A percentile compares a stretch with the other conserved stretches of the same genome.
Conservation (phyloP, 2,888 invertebrate genomes). For the Thecocarcelia acutangulata region DNA sequence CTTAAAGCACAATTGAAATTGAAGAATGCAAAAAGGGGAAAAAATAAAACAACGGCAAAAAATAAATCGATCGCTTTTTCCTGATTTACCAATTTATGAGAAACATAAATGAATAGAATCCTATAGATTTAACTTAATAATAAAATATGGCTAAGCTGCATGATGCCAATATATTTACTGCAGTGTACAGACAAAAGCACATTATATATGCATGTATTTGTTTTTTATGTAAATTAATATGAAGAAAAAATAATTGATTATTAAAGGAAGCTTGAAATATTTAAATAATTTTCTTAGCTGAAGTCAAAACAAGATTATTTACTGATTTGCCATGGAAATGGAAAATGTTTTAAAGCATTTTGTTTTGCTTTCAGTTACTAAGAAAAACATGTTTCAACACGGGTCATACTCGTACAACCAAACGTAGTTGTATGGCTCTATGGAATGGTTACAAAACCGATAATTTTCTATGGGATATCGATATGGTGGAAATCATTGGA, state of each 20-base stretch:
- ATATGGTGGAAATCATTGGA: too few relatives aligned
- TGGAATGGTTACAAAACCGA: too few relatives aligned
- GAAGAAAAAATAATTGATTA: neutral
- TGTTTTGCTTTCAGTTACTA: too few relatives aligned
- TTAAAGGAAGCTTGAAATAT: too few relatives aligned
- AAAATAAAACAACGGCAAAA: conserved; percentile 1
- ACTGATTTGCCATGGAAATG: too few relatives aligned
- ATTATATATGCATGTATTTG: neutral
- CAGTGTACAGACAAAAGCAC: neutral
- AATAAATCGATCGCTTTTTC: conserved; percentile 37
- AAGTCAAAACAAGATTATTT: too few relatives aligned
- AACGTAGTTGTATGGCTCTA: too few relatives aligned
- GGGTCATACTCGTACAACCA: too few relatives aligned
- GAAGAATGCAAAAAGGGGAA: conserved; percentile 3
- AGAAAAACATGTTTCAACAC: too few relatives aligned
- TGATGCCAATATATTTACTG: neutral
- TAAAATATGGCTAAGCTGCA: neutral
- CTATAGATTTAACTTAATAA: conserved; percentile 31
- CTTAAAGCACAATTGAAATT: conserved; percentile 33
- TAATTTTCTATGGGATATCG: too few relatives aligned
- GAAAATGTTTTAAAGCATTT: too few relatives aligned
- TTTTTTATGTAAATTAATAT: neutral
- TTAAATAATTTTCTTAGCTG: too few relatives aligned
- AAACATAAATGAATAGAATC: conserved; percentile 23
- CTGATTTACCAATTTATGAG: conserved; percentile 32